Conservation (phyloP, 2,888 invertebrate species). For the Cyaniris semiargus region DNA sequence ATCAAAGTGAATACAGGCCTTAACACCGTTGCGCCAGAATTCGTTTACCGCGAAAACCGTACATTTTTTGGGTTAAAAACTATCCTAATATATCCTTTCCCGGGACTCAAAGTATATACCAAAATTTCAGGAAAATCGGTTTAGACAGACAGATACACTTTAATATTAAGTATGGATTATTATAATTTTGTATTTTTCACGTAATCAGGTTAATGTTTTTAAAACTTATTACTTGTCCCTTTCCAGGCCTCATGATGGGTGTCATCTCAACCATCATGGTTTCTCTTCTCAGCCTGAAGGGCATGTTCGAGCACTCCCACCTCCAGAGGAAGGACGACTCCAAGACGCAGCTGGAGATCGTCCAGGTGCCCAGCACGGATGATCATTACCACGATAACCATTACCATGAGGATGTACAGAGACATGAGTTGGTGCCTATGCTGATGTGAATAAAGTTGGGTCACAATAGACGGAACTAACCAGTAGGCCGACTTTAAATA, state of each 20-base stretch:
- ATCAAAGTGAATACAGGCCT: too few species aligned
- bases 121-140: too few species aligned
- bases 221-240: neutral
- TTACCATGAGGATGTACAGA: constrained; percentile 46
- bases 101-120: too few species aligned
- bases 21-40: too few species aligned
- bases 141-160: too few species aligned
- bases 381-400: constrained; percentile 68
- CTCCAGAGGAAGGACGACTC: constrained; percentile 63
- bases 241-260: constrained; percentile 66
- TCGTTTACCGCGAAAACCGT: too few species aligned
- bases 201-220: neutral
- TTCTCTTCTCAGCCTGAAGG: constrained; percentile 82
- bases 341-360: constrained; percentile 66
- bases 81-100: too few species aligned
- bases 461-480: too few species aligned
- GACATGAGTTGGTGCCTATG: constrained; percentile 47
- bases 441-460: neutral
- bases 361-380: constrained; percentile 62
- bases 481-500: too few species aligned
- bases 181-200: too few species aligned
- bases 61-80: too few species aligned
- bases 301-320: constrained; percentile 66
- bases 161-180: too few species aligned
- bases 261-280: constrained; percentile 79